A percentile compares a stretch with the other conserved stretches of the same genome.
Conservation (phyloP, 2,113 vertebrate species). For the Setophaga coronata region DNA sequence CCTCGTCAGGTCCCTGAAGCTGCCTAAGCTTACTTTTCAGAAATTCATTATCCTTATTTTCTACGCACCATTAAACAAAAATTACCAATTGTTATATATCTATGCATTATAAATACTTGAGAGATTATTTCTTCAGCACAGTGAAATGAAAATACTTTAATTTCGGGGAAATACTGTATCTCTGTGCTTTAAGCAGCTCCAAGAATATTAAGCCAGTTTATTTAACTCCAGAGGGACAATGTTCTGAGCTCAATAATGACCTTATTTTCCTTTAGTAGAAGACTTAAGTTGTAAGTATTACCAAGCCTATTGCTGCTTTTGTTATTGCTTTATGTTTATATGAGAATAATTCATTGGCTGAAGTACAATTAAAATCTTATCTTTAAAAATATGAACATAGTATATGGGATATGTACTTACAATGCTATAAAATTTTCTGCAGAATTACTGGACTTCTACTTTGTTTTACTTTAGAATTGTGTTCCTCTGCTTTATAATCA, state of each 20-base stretch:
- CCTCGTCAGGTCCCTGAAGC: neutral
- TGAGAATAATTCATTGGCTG: neutral
- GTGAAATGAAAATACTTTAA: conserved; percentile 39
- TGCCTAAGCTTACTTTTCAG: neutral
- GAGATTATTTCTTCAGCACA: conserved; percentile 25
- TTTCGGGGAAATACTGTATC: neutral
- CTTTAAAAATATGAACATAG: neutral
- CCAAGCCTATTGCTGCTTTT: neutral
- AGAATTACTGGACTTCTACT: neutral
- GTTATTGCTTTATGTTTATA: conserved; percentile 4
- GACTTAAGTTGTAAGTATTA: conserved; percentile 46
- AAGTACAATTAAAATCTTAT: conserved; percentile 1
- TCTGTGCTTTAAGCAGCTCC: conserved; percentile 3
- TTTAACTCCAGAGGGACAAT: neutral
- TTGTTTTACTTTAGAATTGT: neutral
- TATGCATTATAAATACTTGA: conserved; percentile 18
- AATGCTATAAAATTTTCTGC: neutral
- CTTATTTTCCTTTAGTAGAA: conserved; percentile 1
- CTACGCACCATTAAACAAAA: conserved; percentile 23
- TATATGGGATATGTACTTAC: neutral
- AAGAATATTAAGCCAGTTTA: conserved; percentile 41
- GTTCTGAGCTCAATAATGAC: conserved; percentile 20
- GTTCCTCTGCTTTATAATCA: neutral
- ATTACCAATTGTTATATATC: neutral
- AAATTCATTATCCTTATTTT: conserved; percentile 26